Conservation (phyloP, 2,113 vertebrate genomes). For the Onychostoma macrolepis region DNA sequence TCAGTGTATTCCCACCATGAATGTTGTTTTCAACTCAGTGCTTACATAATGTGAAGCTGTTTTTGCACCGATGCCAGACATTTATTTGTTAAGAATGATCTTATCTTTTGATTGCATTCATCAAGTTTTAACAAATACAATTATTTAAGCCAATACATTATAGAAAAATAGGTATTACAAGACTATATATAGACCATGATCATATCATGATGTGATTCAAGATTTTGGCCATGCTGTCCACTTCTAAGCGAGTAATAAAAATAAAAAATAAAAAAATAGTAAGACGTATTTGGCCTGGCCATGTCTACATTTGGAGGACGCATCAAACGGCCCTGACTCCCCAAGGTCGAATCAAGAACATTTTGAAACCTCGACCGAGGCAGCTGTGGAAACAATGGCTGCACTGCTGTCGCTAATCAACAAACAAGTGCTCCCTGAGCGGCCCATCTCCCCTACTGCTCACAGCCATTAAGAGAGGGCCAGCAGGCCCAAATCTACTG, state of each 20-base stretch:
- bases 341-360: slow-evolving; percentile 63
- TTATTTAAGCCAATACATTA: neutral
- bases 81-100: neutral
- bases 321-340: slow-evolving; percentile 35
- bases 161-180: neutral
- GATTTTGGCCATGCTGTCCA: neutral
- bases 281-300: neutral
- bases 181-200: neutral
- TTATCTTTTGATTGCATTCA: neutral
- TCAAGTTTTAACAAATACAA: neutral
- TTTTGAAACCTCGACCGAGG: slow-evolving; percentile 44
- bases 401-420: slow-evolving; percentile 51
- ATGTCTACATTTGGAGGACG: slow-evolving; percentile 27
- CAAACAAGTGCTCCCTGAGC: slow-evolving; percentile 53
- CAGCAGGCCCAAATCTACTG: slow-evolving; percentile 18
- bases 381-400: slow-evolving; percentile 64
- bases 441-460: slow-evolving; percentile 43
- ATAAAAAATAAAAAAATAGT: too few relatives aligned
- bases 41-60: neutral
- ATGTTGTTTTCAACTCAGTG: neutral
- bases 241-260: neutral
- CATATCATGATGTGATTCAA: neutral
- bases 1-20: neutral
- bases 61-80: neutral
- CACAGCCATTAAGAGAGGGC: slow-evolving; percentile 36